Percentiles rank a stretch among this genome's conserved stretches.
Evolutionary conservation across 2,888 invertebrate species (phyloP).

Genomic region (Drosophila colorata): DNA sequence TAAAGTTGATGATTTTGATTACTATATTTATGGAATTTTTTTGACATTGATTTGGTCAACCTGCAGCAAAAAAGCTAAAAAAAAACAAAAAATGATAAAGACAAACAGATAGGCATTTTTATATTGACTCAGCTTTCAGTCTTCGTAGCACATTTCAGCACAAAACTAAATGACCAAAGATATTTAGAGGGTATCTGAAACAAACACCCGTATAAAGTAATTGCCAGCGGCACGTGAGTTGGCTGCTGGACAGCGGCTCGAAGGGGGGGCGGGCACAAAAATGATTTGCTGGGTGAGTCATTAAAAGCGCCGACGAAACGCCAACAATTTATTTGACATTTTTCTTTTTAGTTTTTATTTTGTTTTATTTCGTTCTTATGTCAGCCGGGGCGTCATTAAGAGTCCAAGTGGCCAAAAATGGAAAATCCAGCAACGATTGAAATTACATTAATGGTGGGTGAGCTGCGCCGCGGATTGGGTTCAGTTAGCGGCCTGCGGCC

Average conservation of each 20-base stretch:
- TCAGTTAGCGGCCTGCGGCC: no score
- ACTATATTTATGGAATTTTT: no score
- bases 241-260: constrained; percentile 6
- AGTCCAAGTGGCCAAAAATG: constrained; percentile 67
- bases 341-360: constrained; percentile 7
- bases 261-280: constrained; percentile 1
- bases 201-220: constrained; percentile 64
- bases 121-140: no score
- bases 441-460: constrained; percentile 73
- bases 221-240: constrained; percentile 65
- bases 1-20: no score
- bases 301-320: constrained; percentile 69
- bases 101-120: no score
- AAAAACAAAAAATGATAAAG: no score
- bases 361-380: constrained; percentile 31
- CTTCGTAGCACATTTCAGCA: no score
- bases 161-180: not conserved
- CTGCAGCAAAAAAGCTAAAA: no score
- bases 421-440: constrained; percentile 60
- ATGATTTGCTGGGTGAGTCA: constrained; percentile 61
- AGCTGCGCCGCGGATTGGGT: constrained; percentile 22
- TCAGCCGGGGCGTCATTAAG: constrained; percentile 63
- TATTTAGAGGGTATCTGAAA: constrained; percentile 18
- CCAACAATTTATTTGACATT: constrained; percentile 73
- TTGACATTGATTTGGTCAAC: no score